Conservation (phyloP, 2,797 vertebrate genomes). For the Sebastes kiyomatsui region DNA sequence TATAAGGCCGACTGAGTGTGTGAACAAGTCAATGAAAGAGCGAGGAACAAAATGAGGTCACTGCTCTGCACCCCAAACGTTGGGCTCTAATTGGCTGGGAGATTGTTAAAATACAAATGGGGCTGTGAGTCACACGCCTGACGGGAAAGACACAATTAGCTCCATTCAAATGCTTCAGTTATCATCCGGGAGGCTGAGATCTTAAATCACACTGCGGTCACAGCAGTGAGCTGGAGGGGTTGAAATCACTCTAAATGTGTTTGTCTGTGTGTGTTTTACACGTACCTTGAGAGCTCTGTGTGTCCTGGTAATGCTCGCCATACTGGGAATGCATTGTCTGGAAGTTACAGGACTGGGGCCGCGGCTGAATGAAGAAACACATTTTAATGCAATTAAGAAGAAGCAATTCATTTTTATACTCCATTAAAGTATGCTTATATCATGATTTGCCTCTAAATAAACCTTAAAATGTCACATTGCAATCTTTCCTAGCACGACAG, state of each 20-base stretch:
- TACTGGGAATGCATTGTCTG: conserved; percentile 92
- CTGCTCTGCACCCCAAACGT: conserved; percentile 23
- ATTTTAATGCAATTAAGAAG: conserved; percentile 5
- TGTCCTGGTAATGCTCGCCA: conserved; percentile 93
- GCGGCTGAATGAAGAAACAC: conserved; percentile 82
- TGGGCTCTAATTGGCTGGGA: conserved; percentile 64
- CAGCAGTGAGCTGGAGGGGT: conserved; percentile 4
- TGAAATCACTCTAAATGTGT: conserved; percentile 4
- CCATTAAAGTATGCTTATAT: not conserved
- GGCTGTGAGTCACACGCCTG: conserved; percentile 68
- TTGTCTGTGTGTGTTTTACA: conserved; percentile 16
- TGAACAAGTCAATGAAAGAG: conserved; percentile 69
- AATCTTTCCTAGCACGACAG: not conserved
- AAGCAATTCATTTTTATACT: not conserved
- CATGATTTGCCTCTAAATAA: not conserved
- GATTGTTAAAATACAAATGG: conserved; percentile 61
- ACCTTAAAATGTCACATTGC: not conserved
- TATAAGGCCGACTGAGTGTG: conserved; percentile 55
- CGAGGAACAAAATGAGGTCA: conserved; percentile 57
- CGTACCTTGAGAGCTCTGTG: conserved; percentile 96
- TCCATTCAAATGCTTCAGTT: conserved; percentile 49
- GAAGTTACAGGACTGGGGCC: conserved; percentile 93
- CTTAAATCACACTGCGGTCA: conserved; percentile 41
- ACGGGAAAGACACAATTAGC: conserved; percentile 71
- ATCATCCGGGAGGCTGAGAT: conserved; percentile 30